Percentiles rank a stretch among this genome's conserved stretches.
These are phyloP conservation scores for Belonocnema kinseyi DNA, from an alignment of 1,140 invertebrate species.

Conservation along the genomic window DNA sequence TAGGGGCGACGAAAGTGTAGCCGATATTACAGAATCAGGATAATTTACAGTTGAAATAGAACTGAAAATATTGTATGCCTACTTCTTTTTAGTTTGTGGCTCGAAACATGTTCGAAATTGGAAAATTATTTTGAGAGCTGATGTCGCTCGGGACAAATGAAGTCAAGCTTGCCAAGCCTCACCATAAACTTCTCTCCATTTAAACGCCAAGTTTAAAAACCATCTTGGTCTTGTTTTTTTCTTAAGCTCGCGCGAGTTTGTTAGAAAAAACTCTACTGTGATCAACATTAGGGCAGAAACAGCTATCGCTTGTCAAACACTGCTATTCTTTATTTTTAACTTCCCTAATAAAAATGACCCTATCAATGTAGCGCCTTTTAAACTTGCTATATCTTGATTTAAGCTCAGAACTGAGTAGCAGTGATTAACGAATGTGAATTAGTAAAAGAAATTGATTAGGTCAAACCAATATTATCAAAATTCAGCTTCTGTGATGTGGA, in stretches of 20 bases:
- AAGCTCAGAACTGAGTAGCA: slow-evolving; percentile 52
- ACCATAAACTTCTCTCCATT: no score
- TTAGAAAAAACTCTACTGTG: slow-evolving; percentile 24
- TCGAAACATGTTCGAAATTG: no score
- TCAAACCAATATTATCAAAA: slow-evolving; percentile 75
- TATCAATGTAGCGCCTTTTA: slow-evolving; percentile 24
- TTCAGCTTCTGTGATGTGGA: slow-evolving; percentile 69
- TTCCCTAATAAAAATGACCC: background rate
- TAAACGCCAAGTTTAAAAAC: no score
- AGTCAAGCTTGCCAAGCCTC: no score
- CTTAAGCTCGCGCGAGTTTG: slow-evolving; percentile 7
- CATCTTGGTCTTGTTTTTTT: slow-evolving; percentile 7
- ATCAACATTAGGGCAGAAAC: slow-evolving; percentile 52
- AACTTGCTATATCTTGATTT: slow-evolving; percentile 10
- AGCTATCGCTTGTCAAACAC: slow-evolving; percentile 57
- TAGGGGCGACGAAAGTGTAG: no score
- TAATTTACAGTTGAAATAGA: no score
- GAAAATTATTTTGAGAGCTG: no score
- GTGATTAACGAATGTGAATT: slow-evolving; percentile 66
- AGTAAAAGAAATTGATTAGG: slow-evolving; percentile 74
- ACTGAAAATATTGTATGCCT: no score
- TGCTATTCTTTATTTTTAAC: slow-evolving; percentile 45
- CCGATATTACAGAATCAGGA: no score
- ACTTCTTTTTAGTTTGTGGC: no score
- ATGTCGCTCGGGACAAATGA: no score